Conservation (phyloP, 2,113 vertebrate genomes). For the Cyphomyrus plagiostoma region DNA sequence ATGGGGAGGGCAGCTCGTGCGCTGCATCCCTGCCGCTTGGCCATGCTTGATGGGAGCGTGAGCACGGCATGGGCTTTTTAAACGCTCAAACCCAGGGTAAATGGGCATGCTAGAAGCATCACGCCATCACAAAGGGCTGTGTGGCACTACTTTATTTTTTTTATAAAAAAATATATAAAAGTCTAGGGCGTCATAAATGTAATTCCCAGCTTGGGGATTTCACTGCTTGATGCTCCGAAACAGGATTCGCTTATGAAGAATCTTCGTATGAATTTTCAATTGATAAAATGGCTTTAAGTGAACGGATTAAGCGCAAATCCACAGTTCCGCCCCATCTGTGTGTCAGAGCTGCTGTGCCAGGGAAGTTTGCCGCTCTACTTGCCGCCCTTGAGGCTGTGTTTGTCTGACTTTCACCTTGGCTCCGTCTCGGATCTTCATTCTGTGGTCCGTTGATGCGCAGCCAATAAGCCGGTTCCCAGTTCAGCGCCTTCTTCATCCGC, state of each 20-base stretch:
- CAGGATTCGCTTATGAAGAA: neutral
- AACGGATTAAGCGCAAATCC: neutral
- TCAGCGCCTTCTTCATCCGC: slow-evolving; percentile 29
- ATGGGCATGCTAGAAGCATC: neutral
- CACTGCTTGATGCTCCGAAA: neutral
- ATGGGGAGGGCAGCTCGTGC: neutral
- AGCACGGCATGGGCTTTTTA: neutral
- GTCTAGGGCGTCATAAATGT: neutral
- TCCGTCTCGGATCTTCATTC: neutral
- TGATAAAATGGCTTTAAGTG: neutral
- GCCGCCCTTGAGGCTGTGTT: neutral
- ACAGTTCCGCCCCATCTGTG: neutral
- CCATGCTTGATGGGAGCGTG: neutral
- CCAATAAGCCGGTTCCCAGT: slow-evolving; percentile 10
- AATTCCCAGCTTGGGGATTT: neutral
- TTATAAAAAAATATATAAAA: neutral
- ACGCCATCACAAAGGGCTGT: neutral
- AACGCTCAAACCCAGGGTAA: neutral
- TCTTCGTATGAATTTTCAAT: neutral
- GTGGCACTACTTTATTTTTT: neutral
- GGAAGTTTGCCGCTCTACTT: neutral
- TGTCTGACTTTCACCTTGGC: slow-evolving; percentile 13
- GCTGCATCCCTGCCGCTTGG: neutral
- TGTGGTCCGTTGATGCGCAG: neutral
- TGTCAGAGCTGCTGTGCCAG: neutral